Percentiles rank a stretch among this genome's conserved stretches.
Conservation (phyloP, 2,888 invertebrate species). For the Ormyrus labotus region DNA sequence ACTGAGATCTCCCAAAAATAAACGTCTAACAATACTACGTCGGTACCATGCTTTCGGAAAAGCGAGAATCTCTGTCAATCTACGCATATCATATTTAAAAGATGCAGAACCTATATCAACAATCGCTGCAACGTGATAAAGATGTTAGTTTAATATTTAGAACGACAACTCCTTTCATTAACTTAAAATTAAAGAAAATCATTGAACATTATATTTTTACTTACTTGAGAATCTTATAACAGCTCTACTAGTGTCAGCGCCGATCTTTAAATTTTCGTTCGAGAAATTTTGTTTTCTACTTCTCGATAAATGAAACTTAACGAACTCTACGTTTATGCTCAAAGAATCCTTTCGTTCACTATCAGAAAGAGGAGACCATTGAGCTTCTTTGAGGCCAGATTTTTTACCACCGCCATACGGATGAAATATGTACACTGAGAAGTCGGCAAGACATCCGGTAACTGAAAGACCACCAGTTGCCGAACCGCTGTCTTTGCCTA, state of each 20-base stretch:
- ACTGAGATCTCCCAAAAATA: constrained; percentile 95
- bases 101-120: constrained; percentile 96
- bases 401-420: constrained; percentile 97
- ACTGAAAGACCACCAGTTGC: constrained; percentile 93
- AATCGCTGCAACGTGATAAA: constrained; percentile 81
- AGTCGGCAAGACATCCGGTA: constrained; percentile 96
- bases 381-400: constrained; percentile 86
- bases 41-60: constrained; percentile 99
- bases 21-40: constrained; percentile 91
- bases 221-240: constrained; percentile 93
- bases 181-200: no score
- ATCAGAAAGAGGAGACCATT: constrained; percentile 91
- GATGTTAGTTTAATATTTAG: constrained; percentile 1
- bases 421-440: constrained; percentile 98
- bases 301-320: constrained; percentile 95
- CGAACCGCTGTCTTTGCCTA: constrained; percentile 76
- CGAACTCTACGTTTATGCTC: constrained; percentile 97
- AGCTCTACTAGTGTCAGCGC: constrained; percentile 86
- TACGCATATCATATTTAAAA: constrained; percentile 99
- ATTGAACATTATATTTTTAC: no score
- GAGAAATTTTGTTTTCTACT: constrained; percentile 92
- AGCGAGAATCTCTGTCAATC: constrained; percentile 96
- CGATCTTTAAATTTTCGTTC: constrained; percentile 73
- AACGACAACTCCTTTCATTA: no score
- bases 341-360: constrained; percentile 96